Evolutionary conservation across 1,140 invertebrate genomes (phyloP), one percentile per base, ranked within the genome.

Genomic region (Diabrotica virgifera): DNA sequence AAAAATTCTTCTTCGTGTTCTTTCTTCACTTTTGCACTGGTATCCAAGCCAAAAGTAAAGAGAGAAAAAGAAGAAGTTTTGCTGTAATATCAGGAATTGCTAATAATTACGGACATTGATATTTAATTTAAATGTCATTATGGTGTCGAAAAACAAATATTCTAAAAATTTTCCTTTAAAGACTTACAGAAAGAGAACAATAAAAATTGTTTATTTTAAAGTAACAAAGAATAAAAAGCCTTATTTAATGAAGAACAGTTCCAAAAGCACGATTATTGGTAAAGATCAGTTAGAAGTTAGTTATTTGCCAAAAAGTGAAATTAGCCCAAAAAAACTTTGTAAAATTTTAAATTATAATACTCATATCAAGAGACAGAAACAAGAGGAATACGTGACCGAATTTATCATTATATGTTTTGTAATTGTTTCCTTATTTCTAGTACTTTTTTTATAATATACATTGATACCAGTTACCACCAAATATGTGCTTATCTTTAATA

Each of bases 401-500:
- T 68, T 66, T 10, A 54, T 65, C 37, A 63, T 72, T n/a, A 67
- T 72, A 12, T 24, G 64, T 35, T 62, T 66, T 36, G 65, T 69
- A 12, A 38, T 71, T 14, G 40, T 66, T 36, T 50, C 66, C 9
- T 63, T 70, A 50, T 52, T 62, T 11, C 10, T 56, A 57, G 35
- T 67, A 11, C 37, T 59, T 10, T 67, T 67, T 54, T 59, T 63
- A 62, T 59, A 35, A 35, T 5, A 58, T 63, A 14, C 55, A 63
- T 62, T 62, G 5, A 46, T 9, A 7, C 35, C 10, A 36, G 11
- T 35, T 57, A n/a, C n/a, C n/a, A n/a, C n/a, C n/a, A n/a, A n/a
- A n/a, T n/a, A n/a, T n/a, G n/a, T n/a, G n/a, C n/a, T n/a, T n/a
- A n/a, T n/a, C n/a, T n/a, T n/a, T n/a, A n/a, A n/a, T n/a, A n/a